Evolutionary conservation across 2,888 invertebrate genomes (phyloP).

Genomic region (Tipula helvola): DNA sequence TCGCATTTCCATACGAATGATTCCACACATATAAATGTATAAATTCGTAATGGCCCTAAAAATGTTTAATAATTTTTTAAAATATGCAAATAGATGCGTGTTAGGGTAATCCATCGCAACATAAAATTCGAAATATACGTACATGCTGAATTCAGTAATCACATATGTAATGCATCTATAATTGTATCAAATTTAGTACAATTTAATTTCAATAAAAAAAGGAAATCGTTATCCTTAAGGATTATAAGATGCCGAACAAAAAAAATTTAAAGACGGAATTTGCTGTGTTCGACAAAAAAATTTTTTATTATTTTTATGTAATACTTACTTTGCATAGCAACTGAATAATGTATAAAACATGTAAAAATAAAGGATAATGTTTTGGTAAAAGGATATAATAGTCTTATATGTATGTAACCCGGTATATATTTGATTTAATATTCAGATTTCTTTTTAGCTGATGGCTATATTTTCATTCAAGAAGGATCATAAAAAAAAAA

Average conservation of each 20-base stretch:
- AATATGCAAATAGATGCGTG: background rate
- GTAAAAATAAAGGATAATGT: background rate
- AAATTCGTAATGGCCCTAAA: background rate
- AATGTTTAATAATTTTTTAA: background rate
- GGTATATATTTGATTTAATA: background rate
- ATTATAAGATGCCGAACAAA: background rate
- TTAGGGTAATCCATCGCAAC: background rate
- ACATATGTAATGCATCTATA: background rate
- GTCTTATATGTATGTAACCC: background rate
- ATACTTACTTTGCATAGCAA: background rate
- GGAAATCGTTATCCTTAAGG: background rate
- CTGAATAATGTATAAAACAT: background rate
- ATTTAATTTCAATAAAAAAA: background rate
- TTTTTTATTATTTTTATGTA: background rate
- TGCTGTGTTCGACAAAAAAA: background rate
- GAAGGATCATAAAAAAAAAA: background rate
- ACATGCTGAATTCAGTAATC: background rate
- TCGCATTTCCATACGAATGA: background rate
- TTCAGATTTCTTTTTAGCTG: background rate
- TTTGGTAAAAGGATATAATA: background rate
- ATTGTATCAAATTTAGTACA: background rate
- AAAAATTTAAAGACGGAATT: background rate
- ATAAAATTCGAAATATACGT: background rate
- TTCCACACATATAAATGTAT: background rate
- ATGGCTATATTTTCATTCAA: background rate